A percentile compares a stretch with the other conserved stretches of the same genome.
Evolutionary conservation across 2,888 invertebrate genomes (phyloP).

Genomic region (Brassicogethes aeneus): DNA sequence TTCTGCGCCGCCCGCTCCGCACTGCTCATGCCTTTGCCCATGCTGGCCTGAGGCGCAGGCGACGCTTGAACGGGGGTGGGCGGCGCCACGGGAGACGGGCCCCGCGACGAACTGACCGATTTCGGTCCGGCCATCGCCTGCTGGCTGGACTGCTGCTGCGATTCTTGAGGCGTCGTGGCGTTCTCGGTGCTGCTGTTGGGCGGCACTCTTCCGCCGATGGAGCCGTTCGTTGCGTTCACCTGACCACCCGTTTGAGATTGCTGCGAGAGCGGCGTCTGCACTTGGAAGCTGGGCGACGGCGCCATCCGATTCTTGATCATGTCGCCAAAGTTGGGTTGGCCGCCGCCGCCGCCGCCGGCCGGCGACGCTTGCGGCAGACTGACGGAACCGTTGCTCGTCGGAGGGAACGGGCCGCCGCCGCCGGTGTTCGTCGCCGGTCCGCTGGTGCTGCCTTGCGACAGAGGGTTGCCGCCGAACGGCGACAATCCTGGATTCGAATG

Average conservation of each 20-base stretch:
- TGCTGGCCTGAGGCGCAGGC: slow-evolving; percentile 37
- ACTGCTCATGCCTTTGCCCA: slow-evolving; percentile 48
- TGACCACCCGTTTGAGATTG: slow-evolving; percentile 24
- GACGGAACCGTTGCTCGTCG: slow-evolving; percentile 40
- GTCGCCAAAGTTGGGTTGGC: slow-evolving; percentile 46
- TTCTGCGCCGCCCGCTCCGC: slow-evolving; percentile 45
- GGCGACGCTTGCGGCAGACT: slow-evolving; percentile 37
- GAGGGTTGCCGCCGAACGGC: slow-evolving; percentile 60
- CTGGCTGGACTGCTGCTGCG: slow-evolving; percentile 40
- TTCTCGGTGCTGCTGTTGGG: slow-evolving; percentile 16
- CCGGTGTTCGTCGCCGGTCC: slow-evolving; percentile 24
- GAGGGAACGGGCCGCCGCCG: slow-evolving; percentile 35
- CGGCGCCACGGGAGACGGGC: slow-evolving; percentile 41
- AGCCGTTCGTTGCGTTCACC: slow-evolving; percentile 30
- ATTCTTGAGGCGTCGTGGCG: slow-evolving; percentile 48
- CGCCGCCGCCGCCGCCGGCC: slow-evolving; percentile 40
- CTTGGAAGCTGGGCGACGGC: slow-evolving; percentile 36
- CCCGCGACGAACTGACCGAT: slow-evolving; percentile 52
- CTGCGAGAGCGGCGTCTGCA: slow-evolving; percentile 12
- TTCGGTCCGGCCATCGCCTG: slow-evolving; percentile 51
- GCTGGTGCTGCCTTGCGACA: slow-evolving; percentile 32
- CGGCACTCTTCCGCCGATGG: slow-evolving; percentile 24
- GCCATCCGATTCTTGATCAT: slow-evolving; percentile 49
- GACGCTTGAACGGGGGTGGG: slow-evolving; percentile 37
- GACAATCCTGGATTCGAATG: slow-evolving; percentile 56